A percentile compares a stretch with the other conserved stretches of the same genome.
phyloP scores from a whole-genome alignment of 2,888 invertebrate species.

The Augiades crinisus region DNA sequence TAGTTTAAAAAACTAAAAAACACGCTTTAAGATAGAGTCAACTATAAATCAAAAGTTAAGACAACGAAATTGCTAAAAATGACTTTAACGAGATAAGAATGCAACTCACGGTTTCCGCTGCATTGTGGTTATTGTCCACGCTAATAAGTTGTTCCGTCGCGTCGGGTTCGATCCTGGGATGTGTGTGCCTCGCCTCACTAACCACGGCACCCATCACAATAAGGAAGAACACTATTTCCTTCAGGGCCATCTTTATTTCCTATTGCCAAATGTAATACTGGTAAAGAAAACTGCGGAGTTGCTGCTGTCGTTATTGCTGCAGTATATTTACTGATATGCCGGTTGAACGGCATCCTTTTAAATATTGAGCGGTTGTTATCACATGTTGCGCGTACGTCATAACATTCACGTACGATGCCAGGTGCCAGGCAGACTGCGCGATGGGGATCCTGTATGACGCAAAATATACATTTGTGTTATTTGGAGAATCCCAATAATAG shows the following conservation, averaged over 20 bases:
- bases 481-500: neutral
- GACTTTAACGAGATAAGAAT: too few relatives aligned
- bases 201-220: conserved; percentile 32
- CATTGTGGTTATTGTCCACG: neutral
- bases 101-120: conserved; percentile 7
- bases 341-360: conserved; percentile 44
- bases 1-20: too few relatives aligned
- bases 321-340: conserved; percentile 40
- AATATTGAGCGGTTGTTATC: conserved; percentile 44
- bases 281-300: conserved; percentile 25
- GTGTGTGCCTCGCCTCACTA: conserved; percentile 46
- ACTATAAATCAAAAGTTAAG: too few relatives aligned
- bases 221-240: neutral
- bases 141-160: neutral
- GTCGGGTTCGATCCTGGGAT: conserved; percentile 36
- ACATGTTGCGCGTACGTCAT: conserved; percentile 30
- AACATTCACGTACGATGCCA: conserved; percentile 18
- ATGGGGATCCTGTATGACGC: neutral
- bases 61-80: too few relatives aligned
- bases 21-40: too few relatives aligned
- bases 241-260: neutral
- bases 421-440: conserved; percentile 38
- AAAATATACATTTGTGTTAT: neutral
- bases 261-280: conserved; percentile 21
- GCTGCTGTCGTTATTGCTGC: conserved; percentile 24